These are phyloP conservation scores for Euzetes globulus DNA, from an alignment of 2,888 invertebrate species.

Conservation along the genomic window DNA sequence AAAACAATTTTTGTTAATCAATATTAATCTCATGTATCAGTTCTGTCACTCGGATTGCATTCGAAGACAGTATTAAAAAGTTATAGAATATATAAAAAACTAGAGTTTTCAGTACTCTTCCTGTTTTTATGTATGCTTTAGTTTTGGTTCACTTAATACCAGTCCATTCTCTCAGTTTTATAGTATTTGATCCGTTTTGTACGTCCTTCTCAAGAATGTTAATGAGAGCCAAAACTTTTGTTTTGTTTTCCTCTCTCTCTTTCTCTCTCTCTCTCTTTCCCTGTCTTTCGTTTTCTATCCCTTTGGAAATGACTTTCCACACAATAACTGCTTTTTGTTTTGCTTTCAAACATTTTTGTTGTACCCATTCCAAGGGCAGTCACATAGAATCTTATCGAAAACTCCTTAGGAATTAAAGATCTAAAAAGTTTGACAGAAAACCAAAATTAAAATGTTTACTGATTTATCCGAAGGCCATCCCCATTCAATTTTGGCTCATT, in stretches of 20 bases:
- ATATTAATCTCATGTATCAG: too few relatives aligned
- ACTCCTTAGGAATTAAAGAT: too few relatives aligned
- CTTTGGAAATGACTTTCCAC: conserved; percentile 1
- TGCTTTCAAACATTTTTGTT: background rate
- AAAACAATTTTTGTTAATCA: too few relatives aligned
- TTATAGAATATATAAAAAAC: too few relatives aligned
- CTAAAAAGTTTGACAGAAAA: too few relatives aligned
- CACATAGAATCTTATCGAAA: background rate
- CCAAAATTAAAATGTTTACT: too few relatives aligned
- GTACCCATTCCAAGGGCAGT: background rate
- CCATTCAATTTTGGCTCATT: too few relatives aligned
- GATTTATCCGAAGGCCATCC: too few relatives aligned
- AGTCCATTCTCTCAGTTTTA: background rate
- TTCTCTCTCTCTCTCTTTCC: background rate
- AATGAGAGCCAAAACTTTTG: background rate
- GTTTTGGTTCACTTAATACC: background rate
- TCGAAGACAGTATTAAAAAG: too few relatives aligned
- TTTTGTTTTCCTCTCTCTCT: too few relatives aligned
- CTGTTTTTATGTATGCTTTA: background rate
- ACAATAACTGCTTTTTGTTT: background rate
- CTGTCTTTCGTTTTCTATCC: background rate
- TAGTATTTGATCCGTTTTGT: background rate
- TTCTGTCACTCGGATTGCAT: too few relatives aligned
- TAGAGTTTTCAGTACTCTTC: background rate
- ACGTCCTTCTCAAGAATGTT: conserved; percentile 12